Percentiles rank a stretch among this genome's conserved stretches.
These are phyloP conservation scores for Manduca sexta DNA, from an alignment of 1,140 invertebrate species.

Conservation along the genomic window DNA sequence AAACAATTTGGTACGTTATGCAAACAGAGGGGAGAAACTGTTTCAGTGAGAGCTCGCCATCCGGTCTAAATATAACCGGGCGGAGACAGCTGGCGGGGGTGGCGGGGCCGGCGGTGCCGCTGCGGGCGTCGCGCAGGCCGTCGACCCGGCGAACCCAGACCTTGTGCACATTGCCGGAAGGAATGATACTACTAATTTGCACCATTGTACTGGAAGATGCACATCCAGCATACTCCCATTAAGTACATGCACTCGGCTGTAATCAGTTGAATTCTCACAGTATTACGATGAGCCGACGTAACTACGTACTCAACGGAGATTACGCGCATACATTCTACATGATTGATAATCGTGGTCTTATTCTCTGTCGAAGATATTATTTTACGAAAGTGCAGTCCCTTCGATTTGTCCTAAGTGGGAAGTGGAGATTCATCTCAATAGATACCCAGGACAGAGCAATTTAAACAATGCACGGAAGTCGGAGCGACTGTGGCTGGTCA, in stretches of 20 bases:
- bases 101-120: constrained; percentile 10
- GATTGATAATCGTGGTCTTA: too few species aligned
- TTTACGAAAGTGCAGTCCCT: too few species aligned
- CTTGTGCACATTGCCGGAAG: constrained; percentile 40
- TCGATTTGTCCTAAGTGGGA: background rate
- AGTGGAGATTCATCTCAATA: background rate
- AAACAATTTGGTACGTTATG: constrained; percentile 32
- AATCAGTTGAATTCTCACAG: too few species aligned
- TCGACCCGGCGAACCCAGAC: constrained; percentile 48
- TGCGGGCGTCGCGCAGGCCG: constrained; percentile 23
- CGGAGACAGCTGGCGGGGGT: constrained; percentile 27
- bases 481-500: background rate
- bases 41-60: constrained; percentile 47
- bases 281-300: too few species aligned
- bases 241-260: too few species aligned
- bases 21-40: constrained; percentile 39
- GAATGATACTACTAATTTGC: constrained; percentile 25
- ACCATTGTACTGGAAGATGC: constrained; percentile 10
- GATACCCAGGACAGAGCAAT: constrained; percentile 24
- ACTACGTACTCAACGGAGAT: too few species aligned
- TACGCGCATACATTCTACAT: too few species aligned
- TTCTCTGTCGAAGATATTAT: too few species aligned
- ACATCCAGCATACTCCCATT: background rate
- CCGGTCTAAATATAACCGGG: constrained; percentile 56
- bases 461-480: constrained; percentile 22